Base-by-base conservation (phyloP, 2,113 vertebrate species). In the Stictonetta naevosa region DNA sequence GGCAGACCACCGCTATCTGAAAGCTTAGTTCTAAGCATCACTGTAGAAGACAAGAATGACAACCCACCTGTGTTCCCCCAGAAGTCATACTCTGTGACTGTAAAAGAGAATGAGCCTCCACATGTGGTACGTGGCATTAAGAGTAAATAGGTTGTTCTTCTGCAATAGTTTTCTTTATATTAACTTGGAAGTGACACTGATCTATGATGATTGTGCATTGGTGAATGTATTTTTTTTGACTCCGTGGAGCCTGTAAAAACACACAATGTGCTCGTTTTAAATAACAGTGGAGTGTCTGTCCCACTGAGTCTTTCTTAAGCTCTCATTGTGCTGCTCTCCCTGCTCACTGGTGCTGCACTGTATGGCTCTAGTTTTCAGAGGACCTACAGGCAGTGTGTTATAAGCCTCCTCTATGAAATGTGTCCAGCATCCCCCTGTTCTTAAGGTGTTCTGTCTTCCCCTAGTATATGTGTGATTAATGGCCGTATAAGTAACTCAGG, bases 21-120 rank as follows among this genome's bases (percentile, higher is more conserved):
- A 46, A 91, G 88, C 81, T 53, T 94, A 59, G 66, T 36, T 69
- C 42, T 97, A 33, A 95, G 59, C 74, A 34, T 97, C 42, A 2
- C 62, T 18, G 96, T 97, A n/a, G 95, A 96, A 68, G 97, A 97
- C 44, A 69, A 67, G 77, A 97, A 97, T 56, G 97, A 97, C 86
- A 97, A 97, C 73, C 85, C 90, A 18, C 97, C 97, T 2, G 88
- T 94, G 77, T 88, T 97, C 48, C 82, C 86, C 29, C 96, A 92
- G 36, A 87, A 79, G 36, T 90, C 74, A 3, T 97, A 95, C 82
- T 66, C 79, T 0, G 71, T 96, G 75, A 72, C 90, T 4, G 85
- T 97, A 46, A 96, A 91, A 83, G 97, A 97, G 86, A 97, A 97
- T 0, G 93, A 97, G 50, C 93, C 95, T 88, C 97, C 97, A 15